Evolutionary conservation across 2,888 invertebrate genomes (phyloP).

Genomic region (Notodonta dromedarius): DNA sequence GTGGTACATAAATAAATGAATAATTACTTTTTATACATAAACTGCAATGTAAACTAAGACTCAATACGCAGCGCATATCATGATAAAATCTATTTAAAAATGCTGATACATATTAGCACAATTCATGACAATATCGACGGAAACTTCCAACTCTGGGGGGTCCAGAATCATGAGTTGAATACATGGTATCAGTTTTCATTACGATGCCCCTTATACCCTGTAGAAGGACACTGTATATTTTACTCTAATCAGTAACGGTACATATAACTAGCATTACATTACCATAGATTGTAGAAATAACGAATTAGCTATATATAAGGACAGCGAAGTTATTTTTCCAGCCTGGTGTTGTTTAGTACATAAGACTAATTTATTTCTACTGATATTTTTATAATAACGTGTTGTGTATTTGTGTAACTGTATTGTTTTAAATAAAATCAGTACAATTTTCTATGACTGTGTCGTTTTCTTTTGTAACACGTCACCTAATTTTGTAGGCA

Average conservation of each 20-base stretch:
- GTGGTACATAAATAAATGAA: no score
- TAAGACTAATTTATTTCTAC: slow-evolving; percentile 50
- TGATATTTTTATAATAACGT: slow-evolving; percentile 74
- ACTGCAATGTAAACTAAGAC: no score
- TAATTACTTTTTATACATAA: no score
- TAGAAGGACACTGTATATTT: slow-evolving; percentile 4
- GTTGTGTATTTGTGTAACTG: slow-evolving; percentile 68
- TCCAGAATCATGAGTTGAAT: no score
- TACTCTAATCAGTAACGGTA: not conserved
- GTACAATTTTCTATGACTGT: slow-evolving; percentile 35
- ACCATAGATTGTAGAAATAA: slow-evolving; percentile 28
- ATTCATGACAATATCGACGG: no score
- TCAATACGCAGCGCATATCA: no score
- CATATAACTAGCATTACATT: slow-evolving; percentile 2
- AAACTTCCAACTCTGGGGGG: no score
- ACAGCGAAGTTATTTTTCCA: slow-evolving; percentile 60
- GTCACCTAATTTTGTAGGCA: no score
- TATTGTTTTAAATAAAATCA: slow-evolving; percentile 54
- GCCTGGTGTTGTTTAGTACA: slow-evolving; percentile 47
- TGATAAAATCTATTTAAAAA: no score
- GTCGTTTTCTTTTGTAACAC: slow-evolving; percentile 10
- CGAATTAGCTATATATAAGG: slow-evolving; percentile 29
- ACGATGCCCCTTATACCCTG: no score
- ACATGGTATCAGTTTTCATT: no score
- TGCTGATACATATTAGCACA: no score